Evolutionary conservation across 1,140 invertebrate species (phyloP), one percentile per base, ranked within the genome.

Genomic region (Brachionus rotundiformis): DNA sequence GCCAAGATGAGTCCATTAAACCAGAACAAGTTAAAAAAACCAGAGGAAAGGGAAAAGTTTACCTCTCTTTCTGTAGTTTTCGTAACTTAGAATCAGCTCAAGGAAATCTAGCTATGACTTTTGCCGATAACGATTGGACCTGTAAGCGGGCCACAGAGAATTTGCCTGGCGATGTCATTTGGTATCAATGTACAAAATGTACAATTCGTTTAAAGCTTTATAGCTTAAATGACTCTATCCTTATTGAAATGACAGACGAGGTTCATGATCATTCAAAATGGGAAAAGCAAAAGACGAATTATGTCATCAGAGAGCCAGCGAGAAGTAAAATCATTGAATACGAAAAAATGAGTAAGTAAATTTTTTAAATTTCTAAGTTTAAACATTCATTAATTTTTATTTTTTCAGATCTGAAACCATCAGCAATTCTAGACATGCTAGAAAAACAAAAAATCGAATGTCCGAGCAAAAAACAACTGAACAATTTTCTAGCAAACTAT

Each of bases 371-470:
- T 27, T 25, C 2, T 3, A 27, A 61, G 16, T 6, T 63, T 25
- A 63, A 27, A 27, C 7, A 39, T 39, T 63, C 8, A 63, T 27
- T 25, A 29, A 63, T 23, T 3, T 63, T 63, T 29, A 25, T 13
- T 63, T 25, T 63, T 63, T 63, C 27, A 63, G 23, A 63, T 63
- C 13, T 63, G 2, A 63, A 63, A 27, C 59, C 23, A 63, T 25
- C 63, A 68, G 63, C 63, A 31, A 68, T 68, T 31, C 31, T 68
- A 33, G 63, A 33, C 29, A 68, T 68, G 63, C 13, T 68, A 68
- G 63, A 68, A n/a, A 29, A 68, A 33, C 63, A 68, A 68, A 68
- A 68, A 68, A 68, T 68, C 31, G 5, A 68, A 68, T 68, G 29
- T 33, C 63, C 63, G 1, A 68, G 63, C 13, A 68, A 3, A 31